Base-by-base conservation (phyloP, 2,888 invertebrate genomes). In the Carpatolechia fugitivella region DNA sequence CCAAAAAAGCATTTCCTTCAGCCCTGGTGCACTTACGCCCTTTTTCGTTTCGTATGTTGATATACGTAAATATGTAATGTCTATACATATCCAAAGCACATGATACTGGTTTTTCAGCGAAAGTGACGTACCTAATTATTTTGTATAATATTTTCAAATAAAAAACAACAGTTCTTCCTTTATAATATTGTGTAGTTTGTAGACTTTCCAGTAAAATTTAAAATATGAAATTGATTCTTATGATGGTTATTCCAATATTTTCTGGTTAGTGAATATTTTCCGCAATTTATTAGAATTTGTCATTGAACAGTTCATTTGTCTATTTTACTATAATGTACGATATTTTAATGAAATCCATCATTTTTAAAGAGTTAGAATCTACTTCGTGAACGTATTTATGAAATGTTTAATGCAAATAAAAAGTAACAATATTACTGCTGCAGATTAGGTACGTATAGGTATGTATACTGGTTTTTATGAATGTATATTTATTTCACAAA, bases 241-340 rank as follows among this genome's bases (percentile, higher is more conserved):
- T 83, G 77, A 81, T 71, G 77, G 74, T 75, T 76, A 80, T 82
- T 81, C 78, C 82, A 78, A 80, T 68, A 58, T 73, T 75, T 72
- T 78, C 78, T 76, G 83, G 83, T 85, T 83, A 84, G 84, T 83
- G 83, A 84, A 70, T 68, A 63, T 62, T 60, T 68, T 68, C 66
- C 56, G 31, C 16, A 33, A 18, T n/a, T n/a, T n/a, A n/a, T 41
- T 41, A 18, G 20, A 48, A 30, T 48, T n/a, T 48, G 30, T 16
- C 16, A 48, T 29, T 46, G 24, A n/a, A 1, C 13, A 18, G 10
- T 50, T 18, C 14, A 8, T 20, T 54, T 38, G 38, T 47, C 14
- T 52, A 18, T 49, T 41, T 30, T 52, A 40, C 49, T 14, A 54
- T 11, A 55, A 44, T 54, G 36, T 49, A 50, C 41, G 50, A 41